A percentile compares a stretch with the other conserved stretches of the same genome.
Evolutionary conservation across 2,797 vertebrate species (phyloP).

Genomic region (Lemur catta): DNA sequence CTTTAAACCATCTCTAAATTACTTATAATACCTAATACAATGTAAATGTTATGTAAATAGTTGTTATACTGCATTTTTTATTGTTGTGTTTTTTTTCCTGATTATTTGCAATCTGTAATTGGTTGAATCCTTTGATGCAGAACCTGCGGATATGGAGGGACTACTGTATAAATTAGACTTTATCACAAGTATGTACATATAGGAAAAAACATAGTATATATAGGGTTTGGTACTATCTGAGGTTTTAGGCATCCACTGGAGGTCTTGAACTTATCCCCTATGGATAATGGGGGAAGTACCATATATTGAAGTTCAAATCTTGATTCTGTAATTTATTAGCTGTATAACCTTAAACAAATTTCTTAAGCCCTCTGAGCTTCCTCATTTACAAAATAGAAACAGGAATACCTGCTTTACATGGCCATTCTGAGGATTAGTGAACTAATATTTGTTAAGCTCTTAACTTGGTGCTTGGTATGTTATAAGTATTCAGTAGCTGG

Average conservation of each 20-base stretch:
- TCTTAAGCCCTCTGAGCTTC: constrained; percentile 8
- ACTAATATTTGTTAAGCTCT: not conserved
- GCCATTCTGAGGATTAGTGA: not conserved
- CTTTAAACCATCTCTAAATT: not conserved
- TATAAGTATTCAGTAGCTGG: not conserved
- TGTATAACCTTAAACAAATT: constrained; percentile 1
- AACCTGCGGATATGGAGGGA: not conserved
- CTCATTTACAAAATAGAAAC: constrained; percentile 29
- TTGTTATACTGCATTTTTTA: not conserved
- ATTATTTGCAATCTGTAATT: not conserved
- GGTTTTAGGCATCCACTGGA: not conserved
- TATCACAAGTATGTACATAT: not conserved
- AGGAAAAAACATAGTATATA: not conserved
- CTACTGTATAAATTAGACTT: not conserved
- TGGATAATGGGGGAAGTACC: not conserved
- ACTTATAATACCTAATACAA: not conserved
- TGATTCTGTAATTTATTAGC: not conserved
- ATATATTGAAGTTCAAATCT: not conserved
- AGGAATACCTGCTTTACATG: constrained; percentile 17
- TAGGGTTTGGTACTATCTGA: not conserved
- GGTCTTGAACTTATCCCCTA: not conserved
- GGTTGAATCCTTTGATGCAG: not conserved
- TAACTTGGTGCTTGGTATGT: not conserved
- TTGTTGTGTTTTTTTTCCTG: not conserved
- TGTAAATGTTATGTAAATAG: not conserved